These are phyloP conservation scores for Dicentrarchus labrax DNA, from an alignment of 2,113 vertebrate genomes.

Conservation along the genomic window DNA sequence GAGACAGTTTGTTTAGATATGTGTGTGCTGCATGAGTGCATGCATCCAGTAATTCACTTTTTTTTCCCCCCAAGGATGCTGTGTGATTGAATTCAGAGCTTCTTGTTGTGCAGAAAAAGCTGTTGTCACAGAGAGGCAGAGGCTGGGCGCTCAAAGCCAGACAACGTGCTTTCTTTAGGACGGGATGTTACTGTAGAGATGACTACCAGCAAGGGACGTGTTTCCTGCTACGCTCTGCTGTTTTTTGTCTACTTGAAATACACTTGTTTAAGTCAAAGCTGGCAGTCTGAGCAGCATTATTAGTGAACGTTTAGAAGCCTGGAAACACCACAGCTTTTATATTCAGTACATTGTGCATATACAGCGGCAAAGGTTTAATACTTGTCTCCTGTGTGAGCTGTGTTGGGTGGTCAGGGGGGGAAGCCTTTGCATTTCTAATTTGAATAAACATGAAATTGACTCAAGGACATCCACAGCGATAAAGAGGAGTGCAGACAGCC, in stretches of 20 bases:
- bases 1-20: not conserved
- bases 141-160: too few species aligned
- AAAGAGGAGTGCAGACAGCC: not conserved
- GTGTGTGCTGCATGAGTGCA: not conserved
- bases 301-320: slow-evolving; percentile 1
- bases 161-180: not conserved
- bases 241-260: not conserved
- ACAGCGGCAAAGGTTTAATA: slow-evolving; percentile 1
- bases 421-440: not conserved
- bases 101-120: too few species aligned
- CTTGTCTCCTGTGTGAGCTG: not conserved
- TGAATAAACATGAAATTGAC: slow-evolving; percentile 9
- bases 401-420: not conserved
- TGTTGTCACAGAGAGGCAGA: too few species aligned
- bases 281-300: not conserved
- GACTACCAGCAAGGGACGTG: not conserved
- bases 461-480: slow-evolving; percentile 6
- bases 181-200: not conserved
- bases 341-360: not conserved
- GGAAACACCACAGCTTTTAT: not conserved
- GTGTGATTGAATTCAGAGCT: not conserved
- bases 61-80: not conserved
- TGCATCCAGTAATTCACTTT: not conserved
- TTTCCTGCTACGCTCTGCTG: not conserved
- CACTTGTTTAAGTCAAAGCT: not conserved